Evolutionary conservation across 1,140 invertebrate genomes (phyloP).

Genomic region (Anoplophora glabripennis): DNA sequence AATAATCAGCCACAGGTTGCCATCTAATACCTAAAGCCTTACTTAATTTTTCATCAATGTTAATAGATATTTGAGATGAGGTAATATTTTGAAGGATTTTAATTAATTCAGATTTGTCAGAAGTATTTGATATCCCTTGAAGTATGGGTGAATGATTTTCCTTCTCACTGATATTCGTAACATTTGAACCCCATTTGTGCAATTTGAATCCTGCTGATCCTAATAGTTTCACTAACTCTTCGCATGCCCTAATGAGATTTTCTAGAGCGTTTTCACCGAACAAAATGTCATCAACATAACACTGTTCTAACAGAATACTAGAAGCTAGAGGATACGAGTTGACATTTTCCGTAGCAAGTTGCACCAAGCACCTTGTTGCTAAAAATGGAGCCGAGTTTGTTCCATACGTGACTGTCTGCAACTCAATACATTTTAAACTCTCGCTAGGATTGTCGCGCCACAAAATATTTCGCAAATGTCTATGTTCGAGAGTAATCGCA

Average conservation of each 20-base stretch:
- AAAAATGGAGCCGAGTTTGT: constrained; percentile 1
- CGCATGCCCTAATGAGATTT: not conserved
- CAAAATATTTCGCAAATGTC: constrained; percentile 14
- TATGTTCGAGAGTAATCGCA: constrained; percentile 10
- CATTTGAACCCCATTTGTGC: constrained; percentile 21
- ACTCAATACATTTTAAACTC: constrained; percentile 8
- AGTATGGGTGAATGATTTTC: not conserved
- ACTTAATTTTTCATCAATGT: not conserved
- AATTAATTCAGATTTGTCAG: not conserved
- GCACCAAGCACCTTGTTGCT: constrained; percentile 12
- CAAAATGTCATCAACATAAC: constrained; percentile 29
- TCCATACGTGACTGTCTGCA: constrained; percentile 18
- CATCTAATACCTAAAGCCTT: constrained; percentile 11
- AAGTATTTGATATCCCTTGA: constrained; percentile 4
- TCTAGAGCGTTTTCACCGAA: not conserved
- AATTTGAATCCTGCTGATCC: constrained; percentile 3
- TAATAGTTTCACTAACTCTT: constrained; percentile 8
- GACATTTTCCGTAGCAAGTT: constrained; percentile 7
- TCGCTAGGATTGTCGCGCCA: constrained; percentile 12
- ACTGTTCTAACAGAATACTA: constrained; percentile 17
- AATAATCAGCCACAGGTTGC: constrained; percentile 3
- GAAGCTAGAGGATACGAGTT: constrained; percentile 26
- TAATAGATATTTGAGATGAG: no score
- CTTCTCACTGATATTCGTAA: not conserved
- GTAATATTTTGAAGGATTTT: no score